Conservation (phyloP, 2,888 invertebrate species). For the Carpatolechia fugitivella region DNA sequence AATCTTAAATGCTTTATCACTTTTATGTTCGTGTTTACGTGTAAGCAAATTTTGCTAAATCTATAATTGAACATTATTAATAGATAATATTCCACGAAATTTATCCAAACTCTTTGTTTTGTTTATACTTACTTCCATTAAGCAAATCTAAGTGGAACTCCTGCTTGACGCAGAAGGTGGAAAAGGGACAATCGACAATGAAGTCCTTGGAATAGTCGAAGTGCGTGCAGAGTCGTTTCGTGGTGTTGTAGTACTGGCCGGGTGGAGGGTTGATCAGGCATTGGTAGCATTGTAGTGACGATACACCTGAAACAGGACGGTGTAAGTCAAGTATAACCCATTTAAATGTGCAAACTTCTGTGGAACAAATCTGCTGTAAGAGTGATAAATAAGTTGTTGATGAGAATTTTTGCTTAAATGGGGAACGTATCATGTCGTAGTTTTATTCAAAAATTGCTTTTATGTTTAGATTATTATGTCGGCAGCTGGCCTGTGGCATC, state of each 20-base stretch:
- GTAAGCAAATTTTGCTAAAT: too few species aligned
- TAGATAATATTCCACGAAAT: too few species aligned
- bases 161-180: constrained; percentile 91
- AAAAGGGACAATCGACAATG: constrained; percentile 87
- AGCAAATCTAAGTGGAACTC: constrained; percentile 82
- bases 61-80: too few species aligned
- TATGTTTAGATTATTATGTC: background rate
- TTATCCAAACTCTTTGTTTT: background rate
- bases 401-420: too few species aligned
- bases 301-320: constrained; percentile 48
- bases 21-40: too few species aligned
- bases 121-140: constrained; percentile 81
- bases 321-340: too few species aligned
- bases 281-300: constrained; percentile 85
- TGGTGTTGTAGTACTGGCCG: constrained; percentile 78
- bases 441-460: too few species aligned
- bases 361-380: too few species aligned
- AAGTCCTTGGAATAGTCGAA: constrained; percentile 86
- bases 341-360: too few species aligned
- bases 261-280: constrained; percentile 83
- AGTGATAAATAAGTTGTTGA: too few species aligned
- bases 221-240: constrained; percentile 84
- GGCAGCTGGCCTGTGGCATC: background rate
- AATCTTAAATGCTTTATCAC: too few species aligned
- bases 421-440: too few species aligned